Conservation (phyloP, 2,113 vertebrate species). For the Ia io region DNA sequence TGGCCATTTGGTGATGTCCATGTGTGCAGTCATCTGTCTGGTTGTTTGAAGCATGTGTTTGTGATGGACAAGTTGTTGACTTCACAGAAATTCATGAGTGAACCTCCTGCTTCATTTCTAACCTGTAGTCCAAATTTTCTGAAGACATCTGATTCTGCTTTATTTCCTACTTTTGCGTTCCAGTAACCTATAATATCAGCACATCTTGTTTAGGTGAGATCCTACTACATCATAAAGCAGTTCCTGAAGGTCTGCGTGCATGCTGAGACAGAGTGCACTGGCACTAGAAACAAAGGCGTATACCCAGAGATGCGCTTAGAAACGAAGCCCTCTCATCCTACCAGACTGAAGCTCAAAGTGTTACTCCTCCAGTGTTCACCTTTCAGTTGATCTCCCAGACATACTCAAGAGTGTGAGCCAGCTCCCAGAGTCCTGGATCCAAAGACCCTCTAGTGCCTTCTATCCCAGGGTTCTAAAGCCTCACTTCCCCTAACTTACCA, state of each 20-base stretch:
- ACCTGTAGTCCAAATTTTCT: neutral
- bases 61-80: neutral
- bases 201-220: neutral
- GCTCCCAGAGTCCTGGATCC: neutral
- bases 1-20: neutral
- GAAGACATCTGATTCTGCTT: neutral
- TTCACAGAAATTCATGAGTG: neutral
- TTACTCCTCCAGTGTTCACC: neutral
- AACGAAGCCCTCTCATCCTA: neutral
- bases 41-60: neutral
- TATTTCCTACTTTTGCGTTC: neutral
- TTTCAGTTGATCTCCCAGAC: neutral
- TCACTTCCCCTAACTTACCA: neutral
- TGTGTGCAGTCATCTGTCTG: neutral
- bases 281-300: neutral
- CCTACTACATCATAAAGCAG: neutral
- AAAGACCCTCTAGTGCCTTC: neutral
- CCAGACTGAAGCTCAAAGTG: neutral
- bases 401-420: neutral
- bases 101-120: neutral
- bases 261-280: neutral
- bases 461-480: neutral
- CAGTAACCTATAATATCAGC: neutral
- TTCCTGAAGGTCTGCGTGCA: neutral
- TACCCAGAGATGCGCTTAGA: neutral